These are phyloP conservation scores for Automeris io DNA, from an alignment of 2,888 invertebrate species.

Conservation along the genomic window DNA sequence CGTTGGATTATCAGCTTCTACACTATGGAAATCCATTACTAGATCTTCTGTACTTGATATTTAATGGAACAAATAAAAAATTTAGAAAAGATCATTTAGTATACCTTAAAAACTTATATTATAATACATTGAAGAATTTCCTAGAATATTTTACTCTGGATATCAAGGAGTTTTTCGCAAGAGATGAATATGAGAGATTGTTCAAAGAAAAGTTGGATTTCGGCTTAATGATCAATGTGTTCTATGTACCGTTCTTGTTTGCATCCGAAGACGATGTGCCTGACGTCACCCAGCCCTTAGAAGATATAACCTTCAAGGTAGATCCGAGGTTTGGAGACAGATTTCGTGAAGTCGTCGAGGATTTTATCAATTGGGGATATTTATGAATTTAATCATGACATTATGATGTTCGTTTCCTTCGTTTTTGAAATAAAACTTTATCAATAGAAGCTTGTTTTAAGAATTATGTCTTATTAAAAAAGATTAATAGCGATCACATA, in stretches of 20 bases:
- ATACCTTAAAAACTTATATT: conserved; percentile 34
- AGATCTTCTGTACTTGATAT: conserved; percentile 37
- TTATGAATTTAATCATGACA: too few relatives aligned
- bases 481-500: too few relatives aligned
- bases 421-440: too few relatives aligned
- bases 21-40: conserved; percentile 11
- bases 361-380: conserved; percentile 31
- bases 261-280: conserved; percentile 28
- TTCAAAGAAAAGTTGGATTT: conserved; percentile 32
- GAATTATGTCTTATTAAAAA: too few relatives aligned
- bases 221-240: conserved; percentile 29
- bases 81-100: conserved; percentile 33
- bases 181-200: conserved; percentile 30
- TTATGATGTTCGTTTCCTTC: too few relatives aligned
- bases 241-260: conserved; percentile 33
- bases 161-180: conserved; percentile 29
- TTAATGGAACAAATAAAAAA: conserved; percentile 28
- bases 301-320: conserved; percentile 19
- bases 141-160: conserved; percentile 33
- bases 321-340: conserved; percentile 24
- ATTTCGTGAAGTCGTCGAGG: conserved; percentile 31
- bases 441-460: too few relatives aligned
- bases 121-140: conserved; percentile 26
- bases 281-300: conserved; percentile 21
- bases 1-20: conserved; percentile 12